These are phyloP conservation scores for Conomelus anceps DNA, from an alignment of 2,888 invertebrate genomes.

Conservation along the genomic window DNA sequence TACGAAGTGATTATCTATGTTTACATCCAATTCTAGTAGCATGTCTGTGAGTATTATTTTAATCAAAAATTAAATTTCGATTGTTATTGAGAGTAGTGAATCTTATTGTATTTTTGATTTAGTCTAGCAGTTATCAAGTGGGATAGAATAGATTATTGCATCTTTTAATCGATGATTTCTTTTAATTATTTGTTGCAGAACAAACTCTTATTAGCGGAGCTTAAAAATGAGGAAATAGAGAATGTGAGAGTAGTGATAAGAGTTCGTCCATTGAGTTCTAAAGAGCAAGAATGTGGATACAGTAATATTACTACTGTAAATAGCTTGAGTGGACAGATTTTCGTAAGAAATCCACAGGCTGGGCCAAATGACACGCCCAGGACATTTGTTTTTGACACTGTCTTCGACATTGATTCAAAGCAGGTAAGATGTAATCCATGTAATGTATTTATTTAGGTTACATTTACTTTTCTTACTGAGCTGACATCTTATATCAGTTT, in stretches of 20 bases:
- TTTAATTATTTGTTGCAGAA: background rate
- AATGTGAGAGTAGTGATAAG: conserved; percentile 95
- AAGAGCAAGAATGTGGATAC: conserved; percentile 67
- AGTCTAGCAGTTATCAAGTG: no score
- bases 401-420: conserved; percentile 78
- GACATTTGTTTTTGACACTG: conserved; percentile 89
- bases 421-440: conserved; percentile 57
- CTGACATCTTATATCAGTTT: no score
- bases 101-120: no score
- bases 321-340: conserved; percentile 66
- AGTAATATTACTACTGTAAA: conserved; percentile 71
- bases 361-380: conserved; percentile 71
- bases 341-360: conserved; percentile 66
- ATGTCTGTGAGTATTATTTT: background rate
- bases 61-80: background rate
- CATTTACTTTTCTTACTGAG: background rate
- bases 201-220: background rate
- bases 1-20: background rate
- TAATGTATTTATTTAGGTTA: background rate
- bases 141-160: no score
- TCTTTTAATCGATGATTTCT: background rate
- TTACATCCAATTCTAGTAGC: background rate
- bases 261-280: conserved; percentile 84
- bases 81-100: no score
- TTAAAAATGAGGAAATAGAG: conserved; percentile 60